Evolutionary conservation across 1,140 invertebrate species (phyloP).

Genomic region (Dolichoris vasculosae): DNA sequence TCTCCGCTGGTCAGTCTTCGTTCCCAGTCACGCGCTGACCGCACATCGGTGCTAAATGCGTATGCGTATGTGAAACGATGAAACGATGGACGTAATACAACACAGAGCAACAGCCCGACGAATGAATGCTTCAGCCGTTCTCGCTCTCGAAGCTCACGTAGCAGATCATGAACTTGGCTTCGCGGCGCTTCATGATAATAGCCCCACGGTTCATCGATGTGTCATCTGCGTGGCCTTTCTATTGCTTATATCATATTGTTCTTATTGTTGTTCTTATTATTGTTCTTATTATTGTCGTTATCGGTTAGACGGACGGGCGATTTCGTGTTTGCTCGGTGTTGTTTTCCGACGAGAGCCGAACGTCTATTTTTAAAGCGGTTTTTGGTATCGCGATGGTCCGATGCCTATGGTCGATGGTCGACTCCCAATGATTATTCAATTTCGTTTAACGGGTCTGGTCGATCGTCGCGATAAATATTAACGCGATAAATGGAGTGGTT

Average conservation of each 20-base stretch:
- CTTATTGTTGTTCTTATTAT: not conserved
- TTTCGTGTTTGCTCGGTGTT: too few relatives aligned
- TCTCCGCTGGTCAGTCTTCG: not conserved
- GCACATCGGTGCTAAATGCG: not conserved
- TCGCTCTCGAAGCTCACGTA: conserved; percentile 68
- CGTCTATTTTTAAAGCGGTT: too few relatives aligned
- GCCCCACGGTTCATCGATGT: conserved; percentile 3
- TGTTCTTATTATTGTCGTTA: too few relatives aligned
- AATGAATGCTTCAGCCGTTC: conserved; percentile 60
- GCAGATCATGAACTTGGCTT: conserved; percentile 62
- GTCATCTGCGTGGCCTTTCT: too few relatives aligned
- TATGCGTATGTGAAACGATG: not conserved
- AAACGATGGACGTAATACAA: not conserved
- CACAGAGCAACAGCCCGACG: conserved; percentile 1
- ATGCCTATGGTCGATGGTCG: too few relatives aligned
- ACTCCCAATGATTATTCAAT: too few relatives aligned
- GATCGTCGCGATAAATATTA: too few relatives aligned
- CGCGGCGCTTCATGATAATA: conserved; percentile 47
- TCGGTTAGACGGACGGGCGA: too few relatives aligned
- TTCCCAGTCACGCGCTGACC: not conserved
- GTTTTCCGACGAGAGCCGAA: too few relatives aligned
- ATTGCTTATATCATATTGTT: not conserved
- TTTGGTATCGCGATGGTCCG: too few relatives aligned
- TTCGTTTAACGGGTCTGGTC: too few relatives aligned
- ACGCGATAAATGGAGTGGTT: too few relatives aligned